Percentiles rank a stretch among this genome's conserved stretches.
These are phyloP conservation scores for Etheostoma spectabile DNA, from an alignment of 2,113 vertebrate genomes.

Conservation along the genomic window DNA sequence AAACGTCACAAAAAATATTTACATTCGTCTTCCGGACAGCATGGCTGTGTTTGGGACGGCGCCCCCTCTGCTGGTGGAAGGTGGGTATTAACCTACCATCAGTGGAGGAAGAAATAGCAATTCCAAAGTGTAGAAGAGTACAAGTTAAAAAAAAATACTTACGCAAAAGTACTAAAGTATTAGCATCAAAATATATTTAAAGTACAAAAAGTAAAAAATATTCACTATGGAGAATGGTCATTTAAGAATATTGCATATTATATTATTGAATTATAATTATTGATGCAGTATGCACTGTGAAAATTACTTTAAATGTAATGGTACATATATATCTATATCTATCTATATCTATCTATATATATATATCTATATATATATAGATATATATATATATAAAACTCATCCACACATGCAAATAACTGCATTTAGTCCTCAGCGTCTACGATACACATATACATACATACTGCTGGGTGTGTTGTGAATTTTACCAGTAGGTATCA, in stretches of 20 bases:
- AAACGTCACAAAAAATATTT: conserved; percentile 83
- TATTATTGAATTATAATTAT: neutral
- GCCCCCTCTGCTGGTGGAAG: conserved; percentile 72
- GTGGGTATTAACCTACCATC: neutral
- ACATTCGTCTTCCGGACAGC: conserved; percentile 79
- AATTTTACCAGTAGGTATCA: too few species aligned
- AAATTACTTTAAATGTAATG: too few species aligned
- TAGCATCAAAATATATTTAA: neutral
- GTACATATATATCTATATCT: too few species aligned
- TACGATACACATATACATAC: too few species aligned
- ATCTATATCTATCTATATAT: too few species aligned
- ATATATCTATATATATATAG: too few species aligned
- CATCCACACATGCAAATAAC: too few species aligned
- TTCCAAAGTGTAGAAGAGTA: neutral
- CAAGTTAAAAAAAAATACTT: neutral
- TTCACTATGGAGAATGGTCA: too few species aligned
- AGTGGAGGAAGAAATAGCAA: neutral
- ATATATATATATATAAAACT: too few species aligned
- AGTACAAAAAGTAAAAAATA: neutral
- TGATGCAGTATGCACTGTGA: too few species aligned
- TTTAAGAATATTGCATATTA: neutral
- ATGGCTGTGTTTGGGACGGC: conserved; percentile 34
- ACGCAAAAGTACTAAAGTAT: neutral
- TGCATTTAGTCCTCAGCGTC: too few species aligned
- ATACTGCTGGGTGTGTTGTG: too few species aligned